Percentiles rank a stretch among this genome's conserved stretches.
phyloP scores from a whole-genome alignment of 2,113 vertebrate genomes.

The Colius striatus region DNA sequence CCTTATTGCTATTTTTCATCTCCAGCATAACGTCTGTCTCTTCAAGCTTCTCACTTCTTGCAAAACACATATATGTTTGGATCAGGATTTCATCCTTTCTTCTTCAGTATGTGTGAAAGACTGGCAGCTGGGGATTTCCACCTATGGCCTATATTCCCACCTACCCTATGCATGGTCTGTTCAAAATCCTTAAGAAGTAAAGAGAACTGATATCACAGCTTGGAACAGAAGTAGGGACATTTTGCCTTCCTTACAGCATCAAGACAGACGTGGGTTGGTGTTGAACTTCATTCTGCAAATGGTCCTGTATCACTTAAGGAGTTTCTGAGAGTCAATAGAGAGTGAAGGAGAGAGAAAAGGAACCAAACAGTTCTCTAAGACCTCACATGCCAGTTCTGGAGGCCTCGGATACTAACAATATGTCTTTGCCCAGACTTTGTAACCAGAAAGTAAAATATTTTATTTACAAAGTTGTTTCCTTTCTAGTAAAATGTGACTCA shows the following conservation, averaged over 20 bases:
- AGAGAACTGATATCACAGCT: not conserved
- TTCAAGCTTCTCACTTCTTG: not conserved
- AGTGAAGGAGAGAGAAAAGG: not conserved
- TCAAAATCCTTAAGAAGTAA: not conserved
- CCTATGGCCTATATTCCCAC: not conserved
- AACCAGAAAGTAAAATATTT: not conserved
- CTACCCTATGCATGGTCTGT: not conserved
- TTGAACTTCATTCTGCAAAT: not conserved
- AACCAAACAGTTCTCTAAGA: not conserved
- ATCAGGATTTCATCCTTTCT: not conserved
- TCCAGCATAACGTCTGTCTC: not conserved
- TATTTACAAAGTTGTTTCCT: not conserved
- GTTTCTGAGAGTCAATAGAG: not conserved
- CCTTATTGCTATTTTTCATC: not conserved
- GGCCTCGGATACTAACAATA: not conserved
- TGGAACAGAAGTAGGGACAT: not conserved
- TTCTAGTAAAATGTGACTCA: not conserved
- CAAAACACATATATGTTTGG: not conserved
- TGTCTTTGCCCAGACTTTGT: not conserved
- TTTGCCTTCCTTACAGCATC: not conserved
- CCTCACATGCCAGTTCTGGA: rapidly evolving
- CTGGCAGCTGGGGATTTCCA: not conserved
- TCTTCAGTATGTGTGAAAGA: not conserved
- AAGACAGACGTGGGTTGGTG: not conserved
- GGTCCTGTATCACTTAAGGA: not conserved